A percentile compares a stretch with the other conserved stretches of the same genome.
Conservation (phyloP, 2,113 vertebrate species). For the Riparia riparia region DNA sequence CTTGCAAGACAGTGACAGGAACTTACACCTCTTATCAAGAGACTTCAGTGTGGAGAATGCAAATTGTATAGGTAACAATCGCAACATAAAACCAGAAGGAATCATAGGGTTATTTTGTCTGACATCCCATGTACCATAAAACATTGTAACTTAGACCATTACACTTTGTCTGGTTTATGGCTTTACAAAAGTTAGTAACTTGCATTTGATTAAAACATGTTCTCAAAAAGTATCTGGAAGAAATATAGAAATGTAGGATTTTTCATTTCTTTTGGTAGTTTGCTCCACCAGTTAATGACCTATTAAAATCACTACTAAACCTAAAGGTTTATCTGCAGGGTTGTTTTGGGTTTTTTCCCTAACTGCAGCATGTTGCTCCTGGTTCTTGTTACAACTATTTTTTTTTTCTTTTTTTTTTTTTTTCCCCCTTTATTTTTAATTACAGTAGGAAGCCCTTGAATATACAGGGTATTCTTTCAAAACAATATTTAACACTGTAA, state of each 20-base stretch:
- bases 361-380: background rate
- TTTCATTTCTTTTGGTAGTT: background rate
- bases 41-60: background rate
- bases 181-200: background rate
- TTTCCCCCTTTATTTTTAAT: accelerated
- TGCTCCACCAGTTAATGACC: background rate
- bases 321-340: background rate
- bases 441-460: background rate
- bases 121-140: background rate
- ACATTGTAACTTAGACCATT: background rate
- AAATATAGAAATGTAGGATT: background rate
- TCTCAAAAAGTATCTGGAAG: background rate
- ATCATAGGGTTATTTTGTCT: background rate
- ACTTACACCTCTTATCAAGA: conserved; percentile 22
- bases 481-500: background rate
- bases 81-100: background rate
- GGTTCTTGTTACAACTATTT: background rate
- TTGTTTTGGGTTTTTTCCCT: background rate
- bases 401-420: accelerated
- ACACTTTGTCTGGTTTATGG: background rate
- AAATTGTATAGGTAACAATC: conserved; percentile 18
- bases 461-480: background rate
- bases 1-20: conserved; percentile 24
- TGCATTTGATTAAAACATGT: background rate
- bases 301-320: background rate